Base-by-base conservation (phyloP, 2,797 vertebrate genomes). In the Paedocypris micromegethes region DNA sequence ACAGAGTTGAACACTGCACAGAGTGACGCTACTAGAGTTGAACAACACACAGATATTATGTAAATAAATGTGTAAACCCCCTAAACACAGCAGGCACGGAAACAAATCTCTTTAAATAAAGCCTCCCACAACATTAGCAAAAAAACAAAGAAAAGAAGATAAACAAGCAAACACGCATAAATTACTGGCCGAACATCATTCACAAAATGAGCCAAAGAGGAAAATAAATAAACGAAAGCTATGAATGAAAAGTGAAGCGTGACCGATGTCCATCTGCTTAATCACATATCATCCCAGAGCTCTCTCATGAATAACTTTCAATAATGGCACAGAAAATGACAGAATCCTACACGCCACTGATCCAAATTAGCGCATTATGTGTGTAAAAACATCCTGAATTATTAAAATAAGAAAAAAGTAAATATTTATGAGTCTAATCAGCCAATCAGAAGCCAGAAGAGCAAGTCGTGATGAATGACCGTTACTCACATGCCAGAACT, bases 401-500 rank as follows among this genome's bases (percentile, higher is more conserved):
- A 23, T 23, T 23, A 23, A 23, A 23, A 23, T 1, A 23, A 23
- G 23, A 23, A 23, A 23, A 23, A 23, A 23, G 23, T 23, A 23
- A 23, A 23, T 23, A 23, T 23, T 23, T 23, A 23, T 23, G 54
- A 9, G 9, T 6, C 50, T 50, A 57, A 49, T 69, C 38, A 73
- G 61, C 57, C 56, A 64, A 52, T 49, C 9, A 55, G 56, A 64
- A 64, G 45, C 56, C 45, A 70, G 62, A 5, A 43, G 64, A 47
- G 49, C 39, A 46, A 47, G 53, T 65, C 41, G 6, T 51, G 68
- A 70, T 59, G 49, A 52, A 70, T 59, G 67, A 52, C 42, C 62
- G 51, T 65, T 68, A 61, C 46, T 44, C 23, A 59, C 53, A 70
- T 61, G 58, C 58, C 66, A 70, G 38, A 48, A 63, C 40, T 54